Conservation (phyloP, 2,113 vertebrate species). For the Riparia riparia region DNA sequence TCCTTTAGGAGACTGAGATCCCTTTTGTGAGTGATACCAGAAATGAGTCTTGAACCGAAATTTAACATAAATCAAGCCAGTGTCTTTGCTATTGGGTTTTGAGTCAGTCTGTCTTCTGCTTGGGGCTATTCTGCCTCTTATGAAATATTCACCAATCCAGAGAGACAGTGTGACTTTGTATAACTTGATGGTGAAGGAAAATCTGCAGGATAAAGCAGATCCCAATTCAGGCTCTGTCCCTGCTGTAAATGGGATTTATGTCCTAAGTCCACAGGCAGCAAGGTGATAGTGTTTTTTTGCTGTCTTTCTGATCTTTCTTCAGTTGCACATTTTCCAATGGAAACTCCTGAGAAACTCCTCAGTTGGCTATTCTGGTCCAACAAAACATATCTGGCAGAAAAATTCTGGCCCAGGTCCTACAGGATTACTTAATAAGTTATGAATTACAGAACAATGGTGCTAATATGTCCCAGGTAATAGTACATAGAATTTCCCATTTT, state of each 20-base stretch:
- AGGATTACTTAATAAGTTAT: neutral
- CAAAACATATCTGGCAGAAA: neutral
- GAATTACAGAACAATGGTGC: neutral
- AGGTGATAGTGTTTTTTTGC: neutral
- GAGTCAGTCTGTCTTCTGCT: conserved; percentile 47
- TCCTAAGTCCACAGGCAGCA: neutral
- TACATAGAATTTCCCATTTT: neutral
- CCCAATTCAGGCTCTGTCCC: neutral
- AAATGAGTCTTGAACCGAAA: neutral
- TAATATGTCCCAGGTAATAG: neutral
- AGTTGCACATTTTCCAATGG: neutral
- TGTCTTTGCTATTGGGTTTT: neutral
- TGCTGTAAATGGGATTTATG: neutral
- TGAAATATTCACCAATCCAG: conserved; percentile 57
- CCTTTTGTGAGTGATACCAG: neutral
- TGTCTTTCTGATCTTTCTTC: neutral
- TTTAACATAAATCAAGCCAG: conserved; percentile 8
- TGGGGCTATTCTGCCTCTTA: conserved; percentile 45
- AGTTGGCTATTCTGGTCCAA: neutral
- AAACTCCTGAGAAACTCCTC: neutral
- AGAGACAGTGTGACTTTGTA: conserved; percentile 10
- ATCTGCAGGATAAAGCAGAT: neutral
- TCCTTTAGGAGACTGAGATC: neutral
- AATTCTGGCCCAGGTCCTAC: neutral
- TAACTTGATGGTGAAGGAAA: neutral